Base-by-base conservation (phyloP, 2,797 vertebrate species). In the Cynodonichthys magdalenae region DNA sequence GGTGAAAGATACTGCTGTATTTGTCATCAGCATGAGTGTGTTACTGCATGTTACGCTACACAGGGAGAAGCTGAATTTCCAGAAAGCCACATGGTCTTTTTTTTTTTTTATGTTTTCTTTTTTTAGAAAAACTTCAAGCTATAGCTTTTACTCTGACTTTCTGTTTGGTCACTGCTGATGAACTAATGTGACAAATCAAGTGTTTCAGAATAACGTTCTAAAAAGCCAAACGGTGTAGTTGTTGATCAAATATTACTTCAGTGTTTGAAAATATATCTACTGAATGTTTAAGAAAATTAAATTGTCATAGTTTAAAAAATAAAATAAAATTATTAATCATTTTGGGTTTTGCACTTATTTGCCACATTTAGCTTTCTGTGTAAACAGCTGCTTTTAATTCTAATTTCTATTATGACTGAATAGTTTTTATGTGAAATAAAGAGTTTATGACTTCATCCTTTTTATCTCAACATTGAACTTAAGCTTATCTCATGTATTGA, bases 401-500 rank as follows among this genome's bases (percentile, higher is more conserved):
- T 53, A 12, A 59, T 18, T 3, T 72, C 31, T 63, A 62, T 66
- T 31, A 54, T 56, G 52, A 68, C 61, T 20, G 15, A 53, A 14
- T 51, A 10, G 18, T 20, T 3, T 20, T 24, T 20, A 8, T 27
- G 24, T 31, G 8, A 36, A 36, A 74, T 60, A 66, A 45, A 9
- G n/a, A 58, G 5, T 42, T 29, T 49, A 49, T 59, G 27, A 68
- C 47, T 27, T 39, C 20, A 41, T 71, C 69, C 59, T 39, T 63
- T 68, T 57, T 31, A 57, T 67, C 46, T 15, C 42, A 5, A 51
- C 31, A 17, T 58, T 66, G 63, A 73, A 59, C 36, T 46, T 66
- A 47, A 67, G 15, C 39, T 64, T 61, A 59, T 71, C 63, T 79
- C 65, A 81, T 79, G 27, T 83, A 61, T 82, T 81, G 75, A 80